Percentiles rank a stretch among this genome's conserved stretches.
phyloP scores from a whole-genome alignment of 2,888 invertebrate genomes.

The Caenorhabditis parvicauda region DNA sequence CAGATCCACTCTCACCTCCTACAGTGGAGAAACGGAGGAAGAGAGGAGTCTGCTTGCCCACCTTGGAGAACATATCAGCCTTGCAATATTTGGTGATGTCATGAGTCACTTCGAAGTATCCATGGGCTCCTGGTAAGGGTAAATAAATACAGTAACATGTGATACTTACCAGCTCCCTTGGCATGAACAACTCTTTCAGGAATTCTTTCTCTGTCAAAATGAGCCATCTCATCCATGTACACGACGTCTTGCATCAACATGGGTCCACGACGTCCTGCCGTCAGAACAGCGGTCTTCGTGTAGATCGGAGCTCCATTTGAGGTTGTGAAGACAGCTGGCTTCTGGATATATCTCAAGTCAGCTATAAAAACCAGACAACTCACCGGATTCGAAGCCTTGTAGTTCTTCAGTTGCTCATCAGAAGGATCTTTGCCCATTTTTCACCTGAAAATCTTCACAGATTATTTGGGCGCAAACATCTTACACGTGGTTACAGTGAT shows the following conservation, averaged over 20 bases:
- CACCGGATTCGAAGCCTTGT: slow-evolving; percentile 22
- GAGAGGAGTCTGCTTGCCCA: slow-evolving; percentile 67
- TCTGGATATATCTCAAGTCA: slow-evolving; percentile 25
- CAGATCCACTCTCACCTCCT: slow-evolving; percentile 66
- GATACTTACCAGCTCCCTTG: slow-evolving; percentile 30
- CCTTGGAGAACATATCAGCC: slow-evolving; percentile 65
- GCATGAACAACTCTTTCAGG: slow-evolving; percentile 69
- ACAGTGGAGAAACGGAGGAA: slow-evolving; percentile 67
- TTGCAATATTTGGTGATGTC: slow-evolving; percentile 66
- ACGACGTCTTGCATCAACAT: slow-evolving; percentile 75
- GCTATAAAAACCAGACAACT: neutral
- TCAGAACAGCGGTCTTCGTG: slow-evolving; percentile 76
- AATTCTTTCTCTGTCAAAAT: slow-evolving; percentile 87
- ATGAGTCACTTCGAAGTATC: slow-evolving; percentile 67
- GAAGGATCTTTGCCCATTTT: slow-evolving; percentile 28
- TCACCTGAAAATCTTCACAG: neutral
- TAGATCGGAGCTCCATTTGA: slow-evolving; percentile 80
- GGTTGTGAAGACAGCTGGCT: slow-evolving; percentile 73
- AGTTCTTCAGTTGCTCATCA: slow-evolving; percentile 26
- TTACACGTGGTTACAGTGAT: neutral
- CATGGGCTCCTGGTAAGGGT: slow-evolving; percentile 63
- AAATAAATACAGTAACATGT: neutral
- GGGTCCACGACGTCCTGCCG: slow-evolving; percentile 81
- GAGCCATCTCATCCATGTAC: slow-evolving; percentile 68
- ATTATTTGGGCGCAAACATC: neutral